These are phyloP conservation scores for Choristoneura rosaceana DNA, from an alignment of 2,888 invertebrate species.

Conservation along the genomic window DNA sequence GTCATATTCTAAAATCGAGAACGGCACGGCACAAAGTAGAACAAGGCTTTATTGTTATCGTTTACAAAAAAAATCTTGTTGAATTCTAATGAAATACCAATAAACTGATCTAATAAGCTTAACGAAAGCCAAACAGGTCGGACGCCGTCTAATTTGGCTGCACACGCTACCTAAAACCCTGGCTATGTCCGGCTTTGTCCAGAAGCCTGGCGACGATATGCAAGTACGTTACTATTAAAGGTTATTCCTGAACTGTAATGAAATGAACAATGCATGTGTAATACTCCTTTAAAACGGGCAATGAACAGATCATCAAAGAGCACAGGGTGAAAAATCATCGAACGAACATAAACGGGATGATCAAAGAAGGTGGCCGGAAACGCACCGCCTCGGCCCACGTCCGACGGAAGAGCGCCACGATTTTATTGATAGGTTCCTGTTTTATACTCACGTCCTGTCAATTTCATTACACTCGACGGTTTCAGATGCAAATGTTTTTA, in stretches of 20 bases:
- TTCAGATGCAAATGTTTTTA: slow-evolving; percentile 25
- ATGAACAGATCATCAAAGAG: slow-evolving; percentile 18
- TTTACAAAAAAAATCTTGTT: too few relatives aligned
- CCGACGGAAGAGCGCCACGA: slow-evolving; percentile 76
- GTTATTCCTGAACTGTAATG: not conserved
- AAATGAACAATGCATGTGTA: not conserved
- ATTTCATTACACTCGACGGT: slow-evolving; percentile 55
- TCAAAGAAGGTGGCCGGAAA: slow-evolving; percentile 78
- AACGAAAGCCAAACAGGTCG: too few relatives aligned
- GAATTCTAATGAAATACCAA: too few relatives aligned
- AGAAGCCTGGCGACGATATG: too few relatives aligned
- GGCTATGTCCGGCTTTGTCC: too few relatives aligned
- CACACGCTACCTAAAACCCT: too few relatives aligned
- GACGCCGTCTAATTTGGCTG: too few relatives aligned
- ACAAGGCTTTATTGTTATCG: too few relatives aligned
- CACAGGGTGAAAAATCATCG: slow-evolving; percentile 56
- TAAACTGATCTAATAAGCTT: too few relatives aligned
- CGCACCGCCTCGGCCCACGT: slow-evolving; percentile 66
- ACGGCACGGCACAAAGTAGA: too few relatives aligned
- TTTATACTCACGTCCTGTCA: slow-evolving; percentile 76
- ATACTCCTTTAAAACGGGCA: slow-evolving; percentile 3
- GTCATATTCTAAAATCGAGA: too few relatives aligned
- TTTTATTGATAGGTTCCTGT: slow-evolving; percentile 83
- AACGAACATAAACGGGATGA: slow-evolving; percentile 66
- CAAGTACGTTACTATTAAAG: not conserved